Evolutionary conservation across 2,888 invertebrate genomes (phyloP), one percentile per base, ranked within the genome.

Genomic region (Papilio demoleus): DNA sequence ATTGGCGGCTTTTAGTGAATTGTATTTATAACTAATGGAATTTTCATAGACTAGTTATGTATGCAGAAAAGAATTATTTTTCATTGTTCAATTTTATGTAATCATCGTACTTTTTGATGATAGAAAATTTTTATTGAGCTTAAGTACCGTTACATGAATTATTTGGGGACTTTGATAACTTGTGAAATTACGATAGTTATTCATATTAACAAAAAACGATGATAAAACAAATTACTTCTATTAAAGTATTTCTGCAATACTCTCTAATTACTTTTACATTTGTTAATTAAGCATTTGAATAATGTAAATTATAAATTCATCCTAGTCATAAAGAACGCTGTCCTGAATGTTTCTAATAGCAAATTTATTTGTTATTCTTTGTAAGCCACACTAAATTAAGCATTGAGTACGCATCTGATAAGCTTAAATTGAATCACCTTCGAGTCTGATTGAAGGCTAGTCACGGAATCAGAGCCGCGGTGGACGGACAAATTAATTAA

Each of bases 11-110:
- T 83, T 81, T 87, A 87, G 84, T 85, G 82, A 84, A 80, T 81
- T 84, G 78, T 86, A 83, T 86, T 86, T 85, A 83, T 79, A 81
- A 78, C 82, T 86, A 86, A 87, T 86, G 85, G 85, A 70, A 72
- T 81, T 79, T 67, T 65, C 81, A 83, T 72, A 85, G 83, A 85
- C 63, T 79, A 83, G 65, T 34, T 24, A 56, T 8, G 31, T 12
- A 67, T 17, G 27, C 31, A 56, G 27, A 56, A n/a, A 17, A 17
- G 53, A 14, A n/a, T 56, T n/a, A 1, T 53, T 27, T n/a, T n/a
- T 38, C 3, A 14, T n/a, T 14, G 3, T 38, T n/a, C 12, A 1
- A 17, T 17, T 6, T 45, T 19, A 1, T 19, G 0, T n/a, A 50
- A 24, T 24, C 14, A 4, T 14, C 2, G 9, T 31, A n/a, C 4